Evolutionary conservation across 2,797 vertebrate species (phyloP).

Genomic region (Arrhamphus sclerolepis): DNA sequence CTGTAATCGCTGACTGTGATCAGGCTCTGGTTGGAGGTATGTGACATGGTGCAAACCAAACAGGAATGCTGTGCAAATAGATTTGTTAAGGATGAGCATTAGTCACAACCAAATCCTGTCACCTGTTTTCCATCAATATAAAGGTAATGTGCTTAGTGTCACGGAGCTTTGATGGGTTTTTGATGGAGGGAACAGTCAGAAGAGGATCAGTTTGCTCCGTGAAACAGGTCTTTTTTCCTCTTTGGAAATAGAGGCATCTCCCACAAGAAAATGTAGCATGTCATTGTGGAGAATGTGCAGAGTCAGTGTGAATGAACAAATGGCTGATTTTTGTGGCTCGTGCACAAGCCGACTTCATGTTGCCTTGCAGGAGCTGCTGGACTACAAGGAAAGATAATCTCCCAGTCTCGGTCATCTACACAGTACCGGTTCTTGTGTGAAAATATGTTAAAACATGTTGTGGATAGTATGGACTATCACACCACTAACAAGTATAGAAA

Average conservation of each 20-base stretch:
- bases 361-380: neutral
- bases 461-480: no score
- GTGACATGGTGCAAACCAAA: neutral
- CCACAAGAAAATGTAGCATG: constrained; percentile 6
- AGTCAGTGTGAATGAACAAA: neutral
- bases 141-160: constrained; percentile 39
- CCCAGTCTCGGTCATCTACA: neutral
- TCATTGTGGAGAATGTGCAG: neutral
- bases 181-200: constrained; percentile 40
- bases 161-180: constrained; percentile 36
- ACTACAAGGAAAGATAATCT: neutral
- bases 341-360: neutral
- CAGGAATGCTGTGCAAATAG: neutral
- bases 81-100: constrained; percentile 18
- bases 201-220: constrained; percentile 31
- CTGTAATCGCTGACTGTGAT: constrained; percentile 3
- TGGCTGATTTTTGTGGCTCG: neutral
- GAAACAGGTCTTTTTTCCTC: constrained; percentile 27
- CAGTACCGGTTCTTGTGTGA: neutral
- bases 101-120: constrained; percentile 34
- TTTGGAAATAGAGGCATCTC: constrained; percentile 14
- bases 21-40: neutral
- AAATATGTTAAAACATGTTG: no score
- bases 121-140: constrained; percentile 25
- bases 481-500: no score